Base-by-base conservation (phyloP, 2,113 vertebrate species). In the Podiceps cristatus region DNA sequence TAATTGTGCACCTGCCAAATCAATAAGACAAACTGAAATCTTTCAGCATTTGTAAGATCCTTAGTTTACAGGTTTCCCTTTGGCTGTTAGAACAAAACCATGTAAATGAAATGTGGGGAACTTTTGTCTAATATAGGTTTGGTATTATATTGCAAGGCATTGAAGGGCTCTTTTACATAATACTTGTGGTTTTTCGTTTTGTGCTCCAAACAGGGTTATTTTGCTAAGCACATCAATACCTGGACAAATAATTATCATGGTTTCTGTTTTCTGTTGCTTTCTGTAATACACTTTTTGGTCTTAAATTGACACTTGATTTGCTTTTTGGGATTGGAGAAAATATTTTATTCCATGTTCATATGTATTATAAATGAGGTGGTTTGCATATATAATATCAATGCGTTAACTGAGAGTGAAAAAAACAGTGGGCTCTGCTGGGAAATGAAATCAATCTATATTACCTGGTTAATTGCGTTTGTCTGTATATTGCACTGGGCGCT, bases 381-480 rank as follows among this genome's bases (percentile, higher is more conserved):
- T 78, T 86, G 28, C 19, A 15, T 53, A 10, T 53, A 10, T 27
- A 75, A 24, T 49, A 80, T 37, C 73, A 88, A 1, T 75, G 17
- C 9, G 40, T 81, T 82, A 56, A 45, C 73, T 77, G 62, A 88
- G 55, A 89, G 29, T 11, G 28, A 67, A 90, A 67, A 50, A 83
- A 77, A 4, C 0, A 1, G 28, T 76, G 49, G 58, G 7, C 42
- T 91, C 56, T 92, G 28, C 67, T 77, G 63, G 49, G 63, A 72
- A 94, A 86, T 77, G 5, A 77, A 92, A 68, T 91, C 9, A 22
- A 67, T 95, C 53, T 84, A 44, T 93, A 86, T 96, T 96, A 66
- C 31, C 37, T 75, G 66, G 35, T 89, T 97, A 95, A 95, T 94
- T 95, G 59, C 19, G 25, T 91, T 91, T 96, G 19, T 82, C 33